Percentiles rank a stretch among this genome's conserved stretches.
Conservation (phyloP, 2,113 vertebrate genomes). For the Lota lota region DNA sequence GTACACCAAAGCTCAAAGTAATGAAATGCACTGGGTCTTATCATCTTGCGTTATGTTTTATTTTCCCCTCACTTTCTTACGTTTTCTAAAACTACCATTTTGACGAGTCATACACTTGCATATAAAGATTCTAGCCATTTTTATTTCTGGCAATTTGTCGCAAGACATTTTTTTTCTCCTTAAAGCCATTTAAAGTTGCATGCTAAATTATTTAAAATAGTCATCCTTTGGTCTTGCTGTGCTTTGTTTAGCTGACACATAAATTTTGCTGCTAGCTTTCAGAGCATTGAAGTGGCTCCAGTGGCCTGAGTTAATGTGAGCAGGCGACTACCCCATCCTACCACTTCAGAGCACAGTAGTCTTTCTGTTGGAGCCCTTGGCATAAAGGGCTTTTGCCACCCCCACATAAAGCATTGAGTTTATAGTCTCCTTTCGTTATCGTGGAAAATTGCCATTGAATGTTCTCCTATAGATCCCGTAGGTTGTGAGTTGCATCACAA, state of each 20-base stretch:
- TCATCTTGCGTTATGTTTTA: no score
- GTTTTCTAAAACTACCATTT: neutral
- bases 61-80: no score
- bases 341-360: slow-evolving; percentile 26
- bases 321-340: slow-evolving; percentile 18
- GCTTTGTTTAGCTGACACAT: slow-evolving; percentile 7
- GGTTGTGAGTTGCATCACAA: neutral
- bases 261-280: slow-evolving; percentile 2
- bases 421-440: neutral
- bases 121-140: neutral
- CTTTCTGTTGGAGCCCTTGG: slow-evolving; percentile 25
- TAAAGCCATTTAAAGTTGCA: neutral
- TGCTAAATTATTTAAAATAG: neutral
- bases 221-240: neutral
- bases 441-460: neutral
- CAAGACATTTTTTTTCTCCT: no score
- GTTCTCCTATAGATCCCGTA: neutral
- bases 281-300: slow-evolving; percentile 15
- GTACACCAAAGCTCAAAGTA: no score
- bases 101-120: neutral
- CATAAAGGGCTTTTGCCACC: slow-evolving; percentile 12
- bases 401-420: neutral
- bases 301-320: slow-evolving; percentile 15
- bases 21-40: no score
- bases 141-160: no score